These are phyloP conservation scores for Melanocharis versteri DNA, from an alignment of 2,113 vertebrate genomes.

Conservation along the genomic window DNA sequence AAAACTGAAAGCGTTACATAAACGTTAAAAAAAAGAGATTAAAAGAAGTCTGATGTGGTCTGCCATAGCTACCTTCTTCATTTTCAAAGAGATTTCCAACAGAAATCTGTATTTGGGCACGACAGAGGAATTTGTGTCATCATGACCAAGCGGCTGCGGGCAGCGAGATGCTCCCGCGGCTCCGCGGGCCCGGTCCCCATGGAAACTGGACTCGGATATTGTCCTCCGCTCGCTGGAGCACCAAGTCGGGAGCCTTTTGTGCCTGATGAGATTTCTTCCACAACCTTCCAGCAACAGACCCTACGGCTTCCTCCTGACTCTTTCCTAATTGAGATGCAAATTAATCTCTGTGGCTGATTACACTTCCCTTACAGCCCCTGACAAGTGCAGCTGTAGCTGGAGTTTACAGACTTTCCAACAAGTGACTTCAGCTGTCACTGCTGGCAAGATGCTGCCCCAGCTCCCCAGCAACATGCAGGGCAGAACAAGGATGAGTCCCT, in stretches of 20 bases:
- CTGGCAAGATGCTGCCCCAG: slow-evolving; percentile 43
- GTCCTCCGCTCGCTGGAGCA: slow-evolving; percentile 80
- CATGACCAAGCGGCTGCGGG: slow-evolving; percentile 71
- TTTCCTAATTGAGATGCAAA: slow-evolving; percentile 93
- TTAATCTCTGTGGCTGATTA: slow-evolving; percentile 93
- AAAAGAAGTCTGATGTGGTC: not conserved
- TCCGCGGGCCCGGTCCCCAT: slow-evolving; percentile 83
- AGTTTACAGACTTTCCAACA: slow-evolving; percentile 83
- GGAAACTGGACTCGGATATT: slow-evolving; percentile 82
- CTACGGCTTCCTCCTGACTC: slow-evolving; percentile 77
- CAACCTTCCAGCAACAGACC: slow-evolving; percentile 77
- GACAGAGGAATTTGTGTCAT: slow-evolving; percentile 75
- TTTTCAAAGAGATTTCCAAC: slow-evolving; percentile 40
- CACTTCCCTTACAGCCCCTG: slow-evolving; percentile 89
- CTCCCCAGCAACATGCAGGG: not conserved
- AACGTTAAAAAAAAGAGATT: not conserved
- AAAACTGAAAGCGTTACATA: not conserved
- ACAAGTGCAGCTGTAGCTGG: slow-evolving; percentile 92
- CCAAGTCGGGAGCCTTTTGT: slow-evolving; percentile 79
- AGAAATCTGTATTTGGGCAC: slow-evolving; percentile 55
- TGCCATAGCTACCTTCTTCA: not conserved
- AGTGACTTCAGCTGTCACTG: slow-evolving; percentile 80
- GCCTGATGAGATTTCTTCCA: slow-evolving; percentile 85
- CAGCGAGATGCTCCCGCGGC: slow-evolving; percentile 72
- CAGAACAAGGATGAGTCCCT: not conserved